Evolutionary conservation across 2,888 invertebrate genomes (phyloP), one percentile per base, ranked within the genome.

Genomic region (Campoletis raptor): DNA sequence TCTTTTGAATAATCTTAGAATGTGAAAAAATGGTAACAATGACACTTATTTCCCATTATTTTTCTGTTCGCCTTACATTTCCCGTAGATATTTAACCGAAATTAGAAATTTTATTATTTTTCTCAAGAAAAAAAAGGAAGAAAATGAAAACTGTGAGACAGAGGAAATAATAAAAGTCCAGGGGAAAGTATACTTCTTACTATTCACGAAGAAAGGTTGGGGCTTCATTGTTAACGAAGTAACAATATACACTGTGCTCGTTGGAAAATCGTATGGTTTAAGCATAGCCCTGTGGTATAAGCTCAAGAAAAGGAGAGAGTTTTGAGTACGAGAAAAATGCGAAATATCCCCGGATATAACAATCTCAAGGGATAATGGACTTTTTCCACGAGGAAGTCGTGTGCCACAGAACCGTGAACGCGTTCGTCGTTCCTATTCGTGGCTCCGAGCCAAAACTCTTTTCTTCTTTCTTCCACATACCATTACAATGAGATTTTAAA

Each of bases 331-430:
- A 9, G 61, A 78, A 70, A 66, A 72, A 77, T 72, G 70, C 52
- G 70, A 77, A 72, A 77, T 52, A 77, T 77, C 30, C 67, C 67
- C 83, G 77, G 67, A 83, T 81, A 86, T 84, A 86, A 86, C 86
- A 86, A 84, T 84, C 83, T 86, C 81, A 67, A 67, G 80, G 76
- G 83, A 81, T 83, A 83, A 86, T 86, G 86, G 83, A 81, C 81
- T 86, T 83, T 86, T 83, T 72, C 72, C 57, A 69, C 70, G 81
- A 86, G 81, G 18, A 72, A 77, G 70, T 70, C 70, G 70, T 74
- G 76, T 48, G 61, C 52, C 52, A 72, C 72, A n/a, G 36, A n/a
- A 77, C 48, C 83, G 64, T 61, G 77, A 77, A 70, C 77, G 70
- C 64, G 74, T 36, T 57, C 73, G 37, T 77, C 61, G 66, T 66